These are phyloP conservation scores for Synaphobranchus kaupii DNA, from an alignment of 2,797 vertebrate genomes.

Conservation along the genomic window DNA sequence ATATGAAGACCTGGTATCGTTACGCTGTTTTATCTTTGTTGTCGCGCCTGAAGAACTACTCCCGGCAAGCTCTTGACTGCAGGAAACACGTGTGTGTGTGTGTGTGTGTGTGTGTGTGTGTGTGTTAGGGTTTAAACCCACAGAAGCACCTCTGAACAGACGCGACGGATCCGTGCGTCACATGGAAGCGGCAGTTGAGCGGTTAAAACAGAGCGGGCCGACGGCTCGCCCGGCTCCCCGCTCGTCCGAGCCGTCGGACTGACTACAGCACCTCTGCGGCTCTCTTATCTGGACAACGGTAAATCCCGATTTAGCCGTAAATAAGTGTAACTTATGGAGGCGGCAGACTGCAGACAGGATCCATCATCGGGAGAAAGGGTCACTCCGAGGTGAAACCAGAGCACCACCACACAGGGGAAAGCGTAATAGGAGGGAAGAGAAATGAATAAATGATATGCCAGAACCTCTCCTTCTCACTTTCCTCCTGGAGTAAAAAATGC, in stretches of 20 bases:
- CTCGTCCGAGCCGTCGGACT: background rate
- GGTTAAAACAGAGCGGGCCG: no score
- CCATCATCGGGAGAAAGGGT: background rate
- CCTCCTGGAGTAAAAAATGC: background rate
- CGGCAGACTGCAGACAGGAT: background rate
- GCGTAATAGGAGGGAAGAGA: conserved; percentile 23
- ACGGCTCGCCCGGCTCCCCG: no score
- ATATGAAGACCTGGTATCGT: background rate
- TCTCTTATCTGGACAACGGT: conserved; percentile 13
- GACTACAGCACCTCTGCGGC: background rate
- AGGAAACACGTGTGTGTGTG: background rate
- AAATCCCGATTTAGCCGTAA: conserved; percentile 26
- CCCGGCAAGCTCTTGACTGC: no score
- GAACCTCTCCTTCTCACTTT: background rate
- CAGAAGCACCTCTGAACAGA: no score
- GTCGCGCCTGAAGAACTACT: no score
- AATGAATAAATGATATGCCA: conserved; percentile 33
- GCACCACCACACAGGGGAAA: background rate
- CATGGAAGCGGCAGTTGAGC: background rate
- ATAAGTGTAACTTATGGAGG: background rate
- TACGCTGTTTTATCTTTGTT: background rate
- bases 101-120: no score
- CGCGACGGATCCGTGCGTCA: background rate
- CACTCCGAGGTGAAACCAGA: background rate
- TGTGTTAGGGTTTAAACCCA: background rate